These are phyloP conservation scores for Muntiacus reevesi DNA, from an alignment of 2,113 vertebrate species.

Conservation along the genomic window DNA sequence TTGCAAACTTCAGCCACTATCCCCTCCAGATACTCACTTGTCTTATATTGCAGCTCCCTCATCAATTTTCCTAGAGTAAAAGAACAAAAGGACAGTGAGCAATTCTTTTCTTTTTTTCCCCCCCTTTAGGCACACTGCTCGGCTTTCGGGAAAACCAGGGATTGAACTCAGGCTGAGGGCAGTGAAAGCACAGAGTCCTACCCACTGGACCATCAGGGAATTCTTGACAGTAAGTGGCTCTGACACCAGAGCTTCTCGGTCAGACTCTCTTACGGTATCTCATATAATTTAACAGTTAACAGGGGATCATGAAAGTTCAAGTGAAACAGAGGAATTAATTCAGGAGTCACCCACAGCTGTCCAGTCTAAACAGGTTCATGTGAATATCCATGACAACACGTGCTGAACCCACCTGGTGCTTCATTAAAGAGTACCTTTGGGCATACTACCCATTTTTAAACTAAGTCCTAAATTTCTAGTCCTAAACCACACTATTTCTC, in stretches of 20 bases:
- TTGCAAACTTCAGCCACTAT: background rate
- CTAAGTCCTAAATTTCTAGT: background rate
- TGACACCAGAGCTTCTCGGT: background rate
- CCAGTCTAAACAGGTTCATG: background rate
- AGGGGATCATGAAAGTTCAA: background rate
- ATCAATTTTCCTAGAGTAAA: background rate
- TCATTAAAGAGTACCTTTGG: background rate
- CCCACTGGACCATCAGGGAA: fast-evolving
- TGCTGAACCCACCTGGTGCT: background rate
- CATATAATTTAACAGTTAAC: background rate
- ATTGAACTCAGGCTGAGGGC: fast-evolving
- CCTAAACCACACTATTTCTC: background rate
- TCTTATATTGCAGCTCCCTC: background rate
- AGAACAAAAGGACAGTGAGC: background rate
- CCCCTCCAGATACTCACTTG: background rate
- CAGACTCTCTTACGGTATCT: background rate
- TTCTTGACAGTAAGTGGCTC: background rate
- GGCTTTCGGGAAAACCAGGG: fast-evolving
- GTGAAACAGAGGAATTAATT: background rate
- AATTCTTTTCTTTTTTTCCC: background rate
- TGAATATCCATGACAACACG: fast-evolving
- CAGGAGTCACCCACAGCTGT: background rate
- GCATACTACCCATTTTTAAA: background rate
- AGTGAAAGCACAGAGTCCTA: background rate
- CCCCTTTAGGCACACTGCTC: fast-evolving